Conservation (phyloP, 2,113 vertebrate species). For the Argyrosomus japonicus region DNA sequence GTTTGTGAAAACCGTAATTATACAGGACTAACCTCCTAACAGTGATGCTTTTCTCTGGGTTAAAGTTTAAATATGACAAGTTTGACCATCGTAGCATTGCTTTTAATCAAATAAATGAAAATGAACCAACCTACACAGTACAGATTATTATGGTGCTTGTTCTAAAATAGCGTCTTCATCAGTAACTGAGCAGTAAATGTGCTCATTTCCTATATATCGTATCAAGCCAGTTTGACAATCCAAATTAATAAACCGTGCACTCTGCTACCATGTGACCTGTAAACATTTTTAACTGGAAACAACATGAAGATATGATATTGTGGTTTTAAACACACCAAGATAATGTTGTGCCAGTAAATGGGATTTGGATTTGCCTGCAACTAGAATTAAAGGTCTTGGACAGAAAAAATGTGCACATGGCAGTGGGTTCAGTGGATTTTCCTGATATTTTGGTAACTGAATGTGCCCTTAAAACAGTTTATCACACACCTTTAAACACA, state of each 20-base stretch:
- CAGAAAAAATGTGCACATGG: not conserved
- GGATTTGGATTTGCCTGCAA: conserved; percentile 24
- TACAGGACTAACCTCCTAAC: not conserved
- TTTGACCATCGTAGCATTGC: conserved; percentile 20
- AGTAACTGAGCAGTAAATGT: conserved; percentile 6
- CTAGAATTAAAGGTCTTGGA: conserved; percentile 6
- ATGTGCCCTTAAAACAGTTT: conserved; percentile 3
- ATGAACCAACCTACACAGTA: not conserved
- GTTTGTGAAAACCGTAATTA: conserved; percentile 40
- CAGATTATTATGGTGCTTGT: not conserved
- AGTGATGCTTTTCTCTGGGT: not conserved
- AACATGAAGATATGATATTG: not conserved
- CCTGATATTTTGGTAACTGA: conserved; percentile 15
- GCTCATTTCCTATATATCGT: conserved; percentile 2
- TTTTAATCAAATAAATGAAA: not conserved
- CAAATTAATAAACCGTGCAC: not conserved
- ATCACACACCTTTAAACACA: conserved; percentile 6
- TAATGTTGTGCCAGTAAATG: conserved; percentile 4
- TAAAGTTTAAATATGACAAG: conserved; percentile 22
- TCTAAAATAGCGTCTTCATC: not conserved
- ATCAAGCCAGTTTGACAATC: conserved; percentile 5
- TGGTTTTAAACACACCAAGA: conserved; percentile 2
- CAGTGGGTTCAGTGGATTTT: not conserved
- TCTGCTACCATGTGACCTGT: not conserved
- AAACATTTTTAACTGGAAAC: conserved; percentile 13